Conservation (phyloP, 2,888 invertebrate species). For the Schizotus pectinicornis region DNA sequence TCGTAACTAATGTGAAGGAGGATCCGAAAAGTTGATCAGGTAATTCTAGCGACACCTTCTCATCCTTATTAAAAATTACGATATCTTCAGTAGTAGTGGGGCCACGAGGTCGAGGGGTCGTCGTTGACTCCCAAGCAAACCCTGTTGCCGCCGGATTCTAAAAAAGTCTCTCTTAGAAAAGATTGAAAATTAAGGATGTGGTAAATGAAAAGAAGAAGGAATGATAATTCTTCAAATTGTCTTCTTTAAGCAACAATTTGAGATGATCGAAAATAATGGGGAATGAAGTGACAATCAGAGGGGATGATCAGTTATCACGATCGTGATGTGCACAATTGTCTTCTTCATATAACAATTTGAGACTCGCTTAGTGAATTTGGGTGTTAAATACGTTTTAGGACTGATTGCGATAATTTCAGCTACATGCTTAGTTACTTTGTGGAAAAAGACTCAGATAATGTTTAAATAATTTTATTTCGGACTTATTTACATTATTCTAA, state of each 20-base stretch:
- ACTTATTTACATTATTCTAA: slow-evolving; percentile 29
- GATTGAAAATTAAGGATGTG: too few species aligned
- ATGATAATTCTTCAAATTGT: too few species aligned
- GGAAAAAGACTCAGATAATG: slow-evolving; percentile 1
- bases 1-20: slow-evolving; percentile 71
- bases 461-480: slow-evolving; percentile 23
- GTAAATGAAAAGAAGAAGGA: too few species aligned
- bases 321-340: too few species aligned
- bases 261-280: too few species aligned
- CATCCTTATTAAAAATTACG: slow-evolving; percentile 68
- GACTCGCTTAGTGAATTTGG: slow-evolving; percentile 11
- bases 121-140: slow-evolving; percentile 47
- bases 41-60: slow-evolving; percentile 71
- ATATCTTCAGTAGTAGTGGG: slow-evolving; percentile 64
- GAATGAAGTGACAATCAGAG: too few species aligned
- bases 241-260: too few species aligned
- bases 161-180: not conserved
- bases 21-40: slow-evolving; percentile 71
- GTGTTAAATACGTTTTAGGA: slow-evolving; percentile 11
- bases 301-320: too few species aligned
- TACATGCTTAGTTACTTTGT: slow-evolving; percentile 12
- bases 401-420: not conserved
- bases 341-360: slow-evolving; percentile 22
- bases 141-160: too few species aligned
- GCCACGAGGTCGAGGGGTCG: slow-evolving; percentile 45